Percentiles rank a stretch among this genome's conserved stretches.
Conservation (phyloP, 2,888 invertebrate species). For the Podabrus alpinus region DNA sequence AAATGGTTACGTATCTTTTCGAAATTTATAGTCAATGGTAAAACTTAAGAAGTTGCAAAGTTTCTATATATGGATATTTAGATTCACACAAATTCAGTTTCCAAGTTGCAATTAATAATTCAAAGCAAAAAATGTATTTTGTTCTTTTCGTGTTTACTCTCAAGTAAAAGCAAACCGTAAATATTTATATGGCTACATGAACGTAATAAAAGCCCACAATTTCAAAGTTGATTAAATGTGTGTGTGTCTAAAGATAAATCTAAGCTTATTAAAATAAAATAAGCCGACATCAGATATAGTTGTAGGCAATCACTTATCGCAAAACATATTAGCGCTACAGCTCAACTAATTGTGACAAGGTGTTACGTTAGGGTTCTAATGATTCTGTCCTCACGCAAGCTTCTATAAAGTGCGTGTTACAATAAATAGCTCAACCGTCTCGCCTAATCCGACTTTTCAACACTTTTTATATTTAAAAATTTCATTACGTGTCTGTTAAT, state of each 20-base stretch:
- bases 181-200: not conserved
- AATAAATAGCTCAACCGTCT: slow-evolving; percentile 6
- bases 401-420: slow-evolving; percentile 33
- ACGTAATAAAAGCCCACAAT: not conserved
- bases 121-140: not conserved
- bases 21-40: too few relatives aligned
- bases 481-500: not conserved
- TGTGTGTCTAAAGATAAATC: not conserved
- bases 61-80: too few relatives aligned
- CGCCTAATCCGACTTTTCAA: not conserved
- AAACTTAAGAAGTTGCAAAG: too few relatives aligned
- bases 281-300: slow-evolving; percentile 33
- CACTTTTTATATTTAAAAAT: not conserved
- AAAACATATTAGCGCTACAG: slow-evolving; percentile 43
- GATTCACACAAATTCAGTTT: too few relatives aligned
- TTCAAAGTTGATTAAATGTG: not conserved
- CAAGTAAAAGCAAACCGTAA: not conserved
- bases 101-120: too few relatives aligned
- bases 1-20: too few relatives aligned
- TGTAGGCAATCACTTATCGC: slow-evolving; percentile 39
- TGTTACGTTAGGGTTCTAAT: slow-evolving; percentile 50
- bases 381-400: slow-evolving; percentile 45
- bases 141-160: not conserved
- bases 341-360: slow-evolving; percentile 50
- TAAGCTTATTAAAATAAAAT: slow-evolving; percentile 6